Evolutionary conservation across 2,797 vertebrate species (phyloP).

Genomic region (Octomys mimax): DNA sequence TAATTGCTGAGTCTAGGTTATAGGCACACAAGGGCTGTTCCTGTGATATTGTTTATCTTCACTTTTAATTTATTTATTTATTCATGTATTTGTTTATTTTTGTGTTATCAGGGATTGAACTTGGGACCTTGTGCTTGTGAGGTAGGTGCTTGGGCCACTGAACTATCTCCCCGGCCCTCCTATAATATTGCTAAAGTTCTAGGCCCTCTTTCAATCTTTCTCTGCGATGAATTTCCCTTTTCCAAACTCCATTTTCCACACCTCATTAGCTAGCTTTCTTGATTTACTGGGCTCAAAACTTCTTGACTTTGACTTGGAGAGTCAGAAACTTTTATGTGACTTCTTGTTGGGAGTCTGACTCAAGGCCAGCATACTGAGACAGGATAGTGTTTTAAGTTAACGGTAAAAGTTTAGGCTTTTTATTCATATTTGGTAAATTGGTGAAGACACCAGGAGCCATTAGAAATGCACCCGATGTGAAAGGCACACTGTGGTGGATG

Average conservation of each 20-base stretch:
- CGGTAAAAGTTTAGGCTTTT: neutral
- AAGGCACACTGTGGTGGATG: neutral
- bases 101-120: no score
- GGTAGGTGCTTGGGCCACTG: no score
- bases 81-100: no score
- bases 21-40: neutral
- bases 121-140: no score
- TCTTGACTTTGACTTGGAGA: neutral
- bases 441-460: neutral
- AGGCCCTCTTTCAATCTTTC: neutral
- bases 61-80: no score
- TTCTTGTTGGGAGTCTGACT: slow-evolving; percentile 7
- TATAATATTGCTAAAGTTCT: neutral
- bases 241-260: neutral
- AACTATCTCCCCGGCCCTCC: neutral
- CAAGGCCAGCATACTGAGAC: neutral
- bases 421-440: neutral
- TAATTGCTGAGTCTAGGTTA: neutral
- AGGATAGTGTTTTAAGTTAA: neutral
- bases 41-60: neutral
- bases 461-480: neutral
- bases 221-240: neutral
- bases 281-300: neutral
- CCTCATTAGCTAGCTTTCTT: neutral
- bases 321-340: neutral